Evolutionary conservation across 1,140 invertebrate species (phyloP).

Genomic region (Tetramorium parvispinum): DNA sequence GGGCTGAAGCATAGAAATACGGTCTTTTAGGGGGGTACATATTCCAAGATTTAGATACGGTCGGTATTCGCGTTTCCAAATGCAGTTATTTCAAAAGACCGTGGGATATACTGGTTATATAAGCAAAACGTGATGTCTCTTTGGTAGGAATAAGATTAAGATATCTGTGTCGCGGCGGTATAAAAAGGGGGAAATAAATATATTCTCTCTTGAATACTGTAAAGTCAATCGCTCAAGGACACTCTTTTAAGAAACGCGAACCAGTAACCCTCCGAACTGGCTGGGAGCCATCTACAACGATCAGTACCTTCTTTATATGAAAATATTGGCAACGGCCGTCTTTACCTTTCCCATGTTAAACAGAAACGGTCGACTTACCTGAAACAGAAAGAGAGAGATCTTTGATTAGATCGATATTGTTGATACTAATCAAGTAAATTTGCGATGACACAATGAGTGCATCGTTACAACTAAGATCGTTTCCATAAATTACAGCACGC

Average conservation of each 20-base stretch:
- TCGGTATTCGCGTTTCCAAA: constrained; percentile 14
- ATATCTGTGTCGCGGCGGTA: not conserved
- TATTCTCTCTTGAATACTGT: constrained; percentile 36
- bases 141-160: constrained; percentile 39
- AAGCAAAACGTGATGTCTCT: constrained; percentile 8
- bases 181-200: constrained; percentile 43
- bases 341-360: constrained; percentile 44
- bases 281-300: constrained; percentile 76
- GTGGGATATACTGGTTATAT: not conserved
- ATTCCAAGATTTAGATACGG: constrained; percentile 21
- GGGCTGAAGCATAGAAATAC: not conserved
- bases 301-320: constrained; percentile 74
- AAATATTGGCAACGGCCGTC: constrained; percentile 66
- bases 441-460: not conserved
- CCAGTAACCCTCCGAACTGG: constrained; percentile 73
- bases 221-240: constrained; percentile 75
- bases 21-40: not conserved
- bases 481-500: constrained; percentile 1
- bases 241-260: constrained; percentile 69
- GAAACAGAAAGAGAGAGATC: constrained; percentile 72
- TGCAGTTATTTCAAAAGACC: constrained; percentile 35
- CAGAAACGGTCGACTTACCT: constrained; percentile 72
- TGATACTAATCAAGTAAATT: not conserved
- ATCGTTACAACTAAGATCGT: not conserved
- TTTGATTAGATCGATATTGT: not conserved